Conservation (phyloP, 2,797 vertebrate genomes). For the Macropus fuliginosus region DNA sequence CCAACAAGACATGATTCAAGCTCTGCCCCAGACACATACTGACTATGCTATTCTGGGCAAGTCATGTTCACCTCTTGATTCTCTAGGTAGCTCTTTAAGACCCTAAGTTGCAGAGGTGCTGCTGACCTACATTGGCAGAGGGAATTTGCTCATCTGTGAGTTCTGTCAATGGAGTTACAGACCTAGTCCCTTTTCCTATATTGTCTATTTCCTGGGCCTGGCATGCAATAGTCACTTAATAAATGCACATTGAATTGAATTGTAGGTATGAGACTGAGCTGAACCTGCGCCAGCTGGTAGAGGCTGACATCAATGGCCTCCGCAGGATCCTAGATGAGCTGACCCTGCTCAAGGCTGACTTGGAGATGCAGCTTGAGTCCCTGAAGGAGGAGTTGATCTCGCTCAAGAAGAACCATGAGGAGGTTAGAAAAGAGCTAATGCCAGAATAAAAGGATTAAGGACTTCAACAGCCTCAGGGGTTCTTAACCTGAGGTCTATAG, state of each 20-base stretch:
- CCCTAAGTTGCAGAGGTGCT: not conserved
- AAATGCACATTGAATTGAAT: not conserved
- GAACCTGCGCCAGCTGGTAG: constrained; percentile 72
- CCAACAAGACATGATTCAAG: not conserved
- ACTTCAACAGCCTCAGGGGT: not conserved
- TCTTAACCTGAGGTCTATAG: not conserved
- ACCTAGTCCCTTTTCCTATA: not conserved
- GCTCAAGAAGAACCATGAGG: constrained; percentile 77
- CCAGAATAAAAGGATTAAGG: not conserved
- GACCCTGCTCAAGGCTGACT: constrained; percentile 74
- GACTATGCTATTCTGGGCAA: not conserved
- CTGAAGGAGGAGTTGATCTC: constrained; percentile 79
- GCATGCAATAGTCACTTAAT: not conserved
- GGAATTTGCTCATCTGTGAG: not conserved
- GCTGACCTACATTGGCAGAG: not conserved
- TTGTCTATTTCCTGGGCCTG: not conserved
- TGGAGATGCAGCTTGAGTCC: constrained; percentile 79
- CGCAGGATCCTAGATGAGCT: constrained; percentile 75
- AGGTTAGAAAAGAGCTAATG: constrained; percentile 60
- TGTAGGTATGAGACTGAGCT: constrained; percentile 74
- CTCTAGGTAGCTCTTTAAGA: not conserved
- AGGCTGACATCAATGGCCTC: constrained; percentile 70
- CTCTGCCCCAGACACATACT: not conserved
- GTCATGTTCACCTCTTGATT: not conserved
- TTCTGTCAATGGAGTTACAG: not conserved